phyloP scores from a whole-genome alignment of 2,113 vertebrate species.

The Cromileptes altivelis region DNA sequence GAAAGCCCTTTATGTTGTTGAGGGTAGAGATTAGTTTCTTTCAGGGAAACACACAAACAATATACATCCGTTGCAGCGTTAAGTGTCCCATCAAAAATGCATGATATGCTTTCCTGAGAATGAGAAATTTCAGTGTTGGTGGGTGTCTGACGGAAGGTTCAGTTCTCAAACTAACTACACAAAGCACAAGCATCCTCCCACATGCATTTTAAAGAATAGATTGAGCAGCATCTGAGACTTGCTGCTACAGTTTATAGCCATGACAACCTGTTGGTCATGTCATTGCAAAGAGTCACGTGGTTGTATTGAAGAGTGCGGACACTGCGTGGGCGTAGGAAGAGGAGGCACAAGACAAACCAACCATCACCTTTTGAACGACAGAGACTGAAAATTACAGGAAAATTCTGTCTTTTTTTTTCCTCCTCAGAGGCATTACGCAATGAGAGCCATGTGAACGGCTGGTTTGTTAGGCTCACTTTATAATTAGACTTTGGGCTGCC shows the following conservation, averaged over 20 bases:
- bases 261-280: slow-evolving; percentile 57
- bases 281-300: slow-evolving; percentile 31
- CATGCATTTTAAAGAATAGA: slow-evolving; percentile 31
- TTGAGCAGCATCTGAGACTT: slow-evolving; percentile 12
- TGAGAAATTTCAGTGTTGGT: neutral
- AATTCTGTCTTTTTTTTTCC: slow-evolving; percentile 16
- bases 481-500: slow-evolving; percentile 71
- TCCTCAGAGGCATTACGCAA: slow-evolving; percentile 41
- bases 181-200: slow-evolving; percentile 34
- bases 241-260: slow-evolving; percentile 53
- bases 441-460: slow-evolving; percentile 48
- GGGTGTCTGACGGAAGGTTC: slow-evolving; percentile 17
- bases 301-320: slow-evolving; percentile 4
- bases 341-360: slow-evolving; percentile 17
- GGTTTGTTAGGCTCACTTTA: slow-evolving; percentile 63
- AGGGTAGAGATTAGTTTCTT: neutral
- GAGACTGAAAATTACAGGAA: slow-evolving; percentile 26
- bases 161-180: slow-evolving; percentile 13
- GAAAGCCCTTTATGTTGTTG: neutral
- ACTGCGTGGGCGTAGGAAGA: slow-evolving; percentile 40
- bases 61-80: neutral
- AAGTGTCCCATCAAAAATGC: neutral
- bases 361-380: slow-evolving; percentile 28
- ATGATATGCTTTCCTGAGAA: neutral
- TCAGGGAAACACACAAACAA: neutral